A percentile compares a stretch with the other conserved stretches of the same genome.
Conservation (phyloP, 2,113 vertebrate genomes). For the Marcusenius ussheri region DNA sequence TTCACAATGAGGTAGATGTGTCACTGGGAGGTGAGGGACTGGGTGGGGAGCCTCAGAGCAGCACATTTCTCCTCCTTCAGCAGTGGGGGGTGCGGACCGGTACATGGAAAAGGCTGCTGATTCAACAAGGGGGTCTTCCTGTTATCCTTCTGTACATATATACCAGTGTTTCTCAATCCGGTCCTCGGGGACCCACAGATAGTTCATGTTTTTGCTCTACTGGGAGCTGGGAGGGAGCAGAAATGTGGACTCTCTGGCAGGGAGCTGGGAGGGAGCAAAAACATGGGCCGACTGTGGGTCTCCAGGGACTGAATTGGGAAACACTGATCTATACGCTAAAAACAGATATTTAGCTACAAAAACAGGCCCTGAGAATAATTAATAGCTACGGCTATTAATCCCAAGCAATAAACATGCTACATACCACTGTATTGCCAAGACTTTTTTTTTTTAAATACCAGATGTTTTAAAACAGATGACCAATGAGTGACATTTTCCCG, state of each 20-base stretch:
- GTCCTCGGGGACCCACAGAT: background rate
- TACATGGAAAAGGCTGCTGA: background rate
- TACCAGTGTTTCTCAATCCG: background rate
- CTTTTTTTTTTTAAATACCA: background rate
- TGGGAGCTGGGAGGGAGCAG: background rate
- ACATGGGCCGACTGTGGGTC: background rate
- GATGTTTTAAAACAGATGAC: background rate
- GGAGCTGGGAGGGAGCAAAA: background rate
- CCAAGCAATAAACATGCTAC: background rate
- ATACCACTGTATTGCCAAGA: background rate
- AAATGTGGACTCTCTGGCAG: background rate
- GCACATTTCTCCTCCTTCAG: background rate
- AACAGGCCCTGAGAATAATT: background rate
- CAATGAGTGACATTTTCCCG: background rate
- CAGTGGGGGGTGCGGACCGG: background rate
- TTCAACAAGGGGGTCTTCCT: background rate
- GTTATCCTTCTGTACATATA: background rate
- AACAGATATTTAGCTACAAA: background rate
- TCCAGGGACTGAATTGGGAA: background rate
- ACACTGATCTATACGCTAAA: background rate
- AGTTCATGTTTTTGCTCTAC: background rate
- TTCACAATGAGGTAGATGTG: background rate
- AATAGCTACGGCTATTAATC: background rate
- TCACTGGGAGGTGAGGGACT: slow-evolving; percentile 9
- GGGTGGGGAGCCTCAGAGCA: background rate